Evolutionary conservation across 2,113 vertebrate genomes (phyloP), one percentile per base, ranked within the genome.

Genomic region (Gnathonemus echidnorhynchus): DNA sequence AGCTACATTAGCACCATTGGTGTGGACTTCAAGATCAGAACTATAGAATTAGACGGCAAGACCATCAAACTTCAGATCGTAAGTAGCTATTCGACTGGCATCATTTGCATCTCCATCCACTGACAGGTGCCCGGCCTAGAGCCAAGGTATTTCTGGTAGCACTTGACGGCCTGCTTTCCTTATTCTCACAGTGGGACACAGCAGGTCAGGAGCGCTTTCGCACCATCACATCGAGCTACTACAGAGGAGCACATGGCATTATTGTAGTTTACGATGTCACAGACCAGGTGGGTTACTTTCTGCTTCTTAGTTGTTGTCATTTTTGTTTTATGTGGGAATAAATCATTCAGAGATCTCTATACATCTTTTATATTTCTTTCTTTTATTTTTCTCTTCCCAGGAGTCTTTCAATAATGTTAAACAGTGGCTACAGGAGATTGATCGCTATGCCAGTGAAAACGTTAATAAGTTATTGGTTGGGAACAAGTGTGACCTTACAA

Each of bases 61-160:
- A 99, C 98, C 93, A 99, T 99, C 95, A 99, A 99, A 92, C 98
- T 99, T 92, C 98, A 99, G 95, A 99, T 99, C 93, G 98, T 99
- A 96, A 98, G 98, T 96, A 80, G n/a, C 15, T 5, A 17, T 27
- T 53, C 8, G 86, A 48, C 46, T 48, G 8, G 24, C n/a, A 0
- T 6, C 45, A 17, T 50, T 15, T 3, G 84, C 46, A 15, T 48
- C 74, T 86, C n/a, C 48, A 17, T 31, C 46, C 84, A 2, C n/a
- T 13, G 15, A 19, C 46, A 13, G 11, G 84, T 19, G 84, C 7
- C 5, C 21, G 10, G 46, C 48, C 10, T 17, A 24, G 11, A 13
- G 45, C 48, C 6, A 10, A 80, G 74, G 5, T 42, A 0, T 19
- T 2, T 42, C 35, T 19, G 74, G 15, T 7, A 42, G 15, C 35